phyloP scores from a whole-genome alignment of 2,797 vertebrate genomes.

The Gouania willdenowi region DNA sequence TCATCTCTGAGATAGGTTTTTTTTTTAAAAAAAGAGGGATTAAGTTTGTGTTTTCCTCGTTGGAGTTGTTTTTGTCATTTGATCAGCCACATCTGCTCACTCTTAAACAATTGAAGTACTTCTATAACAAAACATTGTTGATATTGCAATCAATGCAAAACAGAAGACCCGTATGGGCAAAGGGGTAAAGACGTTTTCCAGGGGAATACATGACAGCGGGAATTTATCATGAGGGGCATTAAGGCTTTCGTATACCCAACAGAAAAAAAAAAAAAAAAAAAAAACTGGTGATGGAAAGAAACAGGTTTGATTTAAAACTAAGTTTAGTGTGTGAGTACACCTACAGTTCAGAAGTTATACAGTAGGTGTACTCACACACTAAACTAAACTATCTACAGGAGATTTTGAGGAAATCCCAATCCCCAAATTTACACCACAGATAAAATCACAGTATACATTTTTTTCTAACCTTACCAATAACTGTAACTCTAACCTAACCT shows the following conservation, averaged over 20 bases:
- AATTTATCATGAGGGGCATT: constrained; percentile 16
- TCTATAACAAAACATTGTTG: constrained; percentile 7
- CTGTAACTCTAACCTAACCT: too few species aligned
- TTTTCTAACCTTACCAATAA: too few species aligned
- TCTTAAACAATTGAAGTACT: not conserved
- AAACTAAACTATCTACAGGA: too few species aligned
- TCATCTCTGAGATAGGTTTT: constrained; percentile 10
- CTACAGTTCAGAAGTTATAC: too few species aligned
- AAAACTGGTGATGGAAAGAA: constrained; percentile 11
- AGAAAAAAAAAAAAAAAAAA: too few species aligned
- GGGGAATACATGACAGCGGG: constrained; percentile 15
- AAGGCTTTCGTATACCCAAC: constrained; percentile 24
- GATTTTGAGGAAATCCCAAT: too few species aligned
- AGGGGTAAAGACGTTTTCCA: not conserved
- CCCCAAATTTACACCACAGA: too few species aligned
- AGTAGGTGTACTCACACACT: too few species aligned
- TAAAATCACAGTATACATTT: too few species aligned
- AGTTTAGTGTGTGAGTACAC: too few species aligned
- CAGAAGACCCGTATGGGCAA: constrained; percentile 8
- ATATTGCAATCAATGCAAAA: constrained; percentile 13
- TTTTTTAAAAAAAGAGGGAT: too few species aligned
- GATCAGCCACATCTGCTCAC: constrained; percentile 35
- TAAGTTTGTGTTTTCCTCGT: constrained; percentile 25
- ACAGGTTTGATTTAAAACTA: too few species aligned
- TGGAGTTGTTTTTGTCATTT: constrained; percentile 5